Evolutionary conservation across 2,888 invertebrate species (phyloP).

Genomic region (Trissoscelio sp.): DNA sequence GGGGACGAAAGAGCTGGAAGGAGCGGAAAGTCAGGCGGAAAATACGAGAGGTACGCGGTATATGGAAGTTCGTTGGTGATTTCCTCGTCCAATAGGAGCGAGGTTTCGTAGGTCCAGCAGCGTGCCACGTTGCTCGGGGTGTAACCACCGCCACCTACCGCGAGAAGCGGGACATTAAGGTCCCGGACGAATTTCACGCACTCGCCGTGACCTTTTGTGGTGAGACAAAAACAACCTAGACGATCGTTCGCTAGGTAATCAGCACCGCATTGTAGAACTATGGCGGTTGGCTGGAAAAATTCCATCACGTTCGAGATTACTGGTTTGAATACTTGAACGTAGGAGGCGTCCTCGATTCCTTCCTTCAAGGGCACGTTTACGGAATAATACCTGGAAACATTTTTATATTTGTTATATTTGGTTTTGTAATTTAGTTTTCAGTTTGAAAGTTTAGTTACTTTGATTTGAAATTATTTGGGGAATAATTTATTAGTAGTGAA

Average conservation of each 20-base stretch:
- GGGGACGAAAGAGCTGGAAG: conserved; percentile 87
- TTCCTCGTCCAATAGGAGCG: conserved; percentile 94
- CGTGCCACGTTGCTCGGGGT: conserved; percentile 98
- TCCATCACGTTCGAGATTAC: conserved; percentile 97
- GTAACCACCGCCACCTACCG: conserved; percentile 94
- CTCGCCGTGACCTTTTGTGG: conserved; percentile 97
- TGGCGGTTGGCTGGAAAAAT: conserved; percentile 97
- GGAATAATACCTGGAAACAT: conserved; percentile 93
- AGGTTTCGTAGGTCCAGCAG: conserved; percentile 99
- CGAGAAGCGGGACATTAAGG: conserved; percentile 95
- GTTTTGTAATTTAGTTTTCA: too few species aligned
- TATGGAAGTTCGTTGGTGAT: conserved; percentile 98
- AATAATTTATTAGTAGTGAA: too few species aligned
- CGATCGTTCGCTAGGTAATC: conserved; percentile 98
- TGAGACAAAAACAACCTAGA: conserved; percentile 97
- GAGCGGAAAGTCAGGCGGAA: conserved; percentile 97
- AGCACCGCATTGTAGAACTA: conserved; percentile 99
- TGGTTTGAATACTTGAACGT: conserved; percentile 96
- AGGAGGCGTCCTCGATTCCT: conserved; percentile 97
- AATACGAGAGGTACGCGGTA: conserved; percentile 98
- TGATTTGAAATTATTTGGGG: too few species aligned
- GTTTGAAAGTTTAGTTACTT: too few species aligned
- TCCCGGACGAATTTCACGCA: conserved; percentile 98
- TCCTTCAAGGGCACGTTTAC: conserved; percentile 99
- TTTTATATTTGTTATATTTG: too few species aligned